Base-by-base conservation (phyloP, 2,113 vertebrate species). In the Gymnocephalus cernua region DNA sequence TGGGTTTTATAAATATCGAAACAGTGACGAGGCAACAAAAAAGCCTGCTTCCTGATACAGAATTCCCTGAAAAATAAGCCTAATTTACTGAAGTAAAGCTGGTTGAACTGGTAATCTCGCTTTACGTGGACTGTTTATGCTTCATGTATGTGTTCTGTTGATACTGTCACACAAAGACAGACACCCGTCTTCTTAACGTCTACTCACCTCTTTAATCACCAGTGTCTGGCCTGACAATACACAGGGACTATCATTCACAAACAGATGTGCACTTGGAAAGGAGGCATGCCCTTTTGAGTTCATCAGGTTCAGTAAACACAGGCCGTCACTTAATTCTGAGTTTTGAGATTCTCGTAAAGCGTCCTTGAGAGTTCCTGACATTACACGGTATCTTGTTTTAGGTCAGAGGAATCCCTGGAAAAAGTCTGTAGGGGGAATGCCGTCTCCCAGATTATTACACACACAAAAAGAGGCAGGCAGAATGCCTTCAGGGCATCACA, bases 161-260 rank as follows among this genome's bases (percentile, higher is more conserved):
- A 18, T 47, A 4, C 64, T 32, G 69, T 56, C 77, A 65, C 79
- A 53, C 32, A 25, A 32, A n/a, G 47, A 84, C 81, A 67, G 66
- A 61, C 18, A 16, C 29, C 16, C 44, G 73, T 54, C 38, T 41
- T 10, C 38, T 10, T 38, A 12, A 61, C 44, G 13, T 73, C 58
- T 57, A 64, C 75, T 83, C 83, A 85, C 65, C 72, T 78, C 61
- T 18, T 80, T 77, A 88, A 89, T 83, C 74, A 86, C 29, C 11
- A 2, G 44, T 29, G 41, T 80, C 56, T 47, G 3, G 69, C 56
- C 68, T 13, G 25, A 80, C 77, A 77, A 41, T 64, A 64, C 66
- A 71, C 61, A 53, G 27, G 18, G 83, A 77, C 77, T 45, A 4
- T 72, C 72, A n/a, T 27, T 70, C 80, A 53, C 76, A 74, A 86